Percentiles rank a stretch among this genome's conserved stretches.
Conservation (phyloP, 37 sponge, comb jelly and placozoan species). For the Lycopodina hypogea region DNA sequence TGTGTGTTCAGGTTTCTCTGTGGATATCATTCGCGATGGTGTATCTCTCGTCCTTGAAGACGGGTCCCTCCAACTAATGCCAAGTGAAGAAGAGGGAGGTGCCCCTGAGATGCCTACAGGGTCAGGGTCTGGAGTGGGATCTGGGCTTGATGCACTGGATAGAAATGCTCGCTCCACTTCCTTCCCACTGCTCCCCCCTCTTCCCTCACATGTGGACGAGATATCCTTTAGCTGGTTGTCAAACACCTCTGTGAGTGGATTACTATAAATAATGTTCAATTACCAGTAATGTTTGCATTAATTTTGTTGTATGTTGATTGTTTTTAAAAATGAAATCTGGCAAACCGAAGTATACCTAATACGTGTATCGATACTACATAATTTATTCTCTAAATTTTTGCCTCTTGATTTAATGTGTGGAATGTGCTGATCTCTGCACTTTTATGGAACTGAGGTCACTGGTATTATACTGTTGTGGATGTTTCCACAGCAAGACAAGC, state of each 20-base stretch:
- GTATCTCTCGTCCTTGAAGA: not conserved
- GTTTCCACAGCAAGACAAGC: no score
- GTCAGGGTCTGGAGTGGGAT: not conserved
- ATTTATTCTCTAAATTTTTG: no score
- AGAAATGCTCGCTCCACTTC: not conserved
- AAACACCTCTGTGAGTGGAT: conserved; percentile 15
- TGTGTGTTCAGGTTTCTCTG: conserved; percentile 1
- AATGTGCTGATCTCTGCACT: no score
- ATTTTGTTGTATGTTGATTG: no score
- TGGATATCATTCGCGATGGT: conserved; percentile 21
- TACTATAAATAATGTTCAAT: no score
- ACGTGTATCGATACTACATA: no score
- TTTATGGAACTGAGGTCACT: no score
- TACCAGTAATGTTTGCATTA: not conserved
- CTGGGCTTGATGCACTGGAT: not conserved
- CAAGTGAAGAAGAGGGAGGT: not conserved
- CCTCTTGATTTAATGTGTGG: no score
- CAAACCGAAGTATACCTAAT: no score
- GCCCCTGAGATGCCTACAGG: no score
- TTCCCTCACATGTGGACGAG: conserved; percentile 14
- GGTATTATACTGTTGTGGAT: no score
- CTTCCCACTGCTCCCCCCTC: conserved; percentile 6
- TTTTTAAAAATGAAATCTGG: no score
- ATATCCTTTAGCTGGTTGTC: conserved; percentile 25
- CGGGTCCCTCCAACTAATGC: conserved; percentile 13